Evolutionary conservation across 2,888 invertebrate species (phyloP).

Genomic region (Sturmia bella): DNA sequence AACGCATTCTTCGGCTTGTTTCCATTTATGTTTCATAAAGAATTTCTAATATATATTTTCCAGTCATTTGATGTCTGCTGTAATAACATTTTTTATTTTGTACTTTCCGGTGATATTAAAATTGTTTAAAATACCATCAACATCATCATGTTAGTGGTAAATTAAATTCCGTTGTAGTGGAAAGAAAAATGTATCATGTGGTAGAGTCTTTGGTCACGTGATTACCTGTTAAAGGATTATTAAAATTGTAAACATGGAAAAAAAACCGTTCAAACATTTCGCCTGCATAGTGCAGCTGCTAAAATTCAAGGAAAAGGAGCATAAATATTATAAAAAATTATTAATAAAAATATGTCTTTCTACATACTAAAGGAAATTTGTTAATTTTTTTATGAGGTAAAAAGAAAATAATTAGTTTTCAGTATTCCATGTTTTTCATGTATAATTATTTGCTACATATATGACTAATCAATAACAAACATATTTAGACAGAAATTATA

Average conservation of each 20-base stretch:
- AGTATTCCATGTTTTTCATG: too few relatives aligned
- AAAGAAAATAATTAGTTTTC: too few relatives aligned
- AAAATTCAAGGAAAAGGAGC: too few relatives aligned
- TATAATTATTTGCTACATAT: too few relatives aligned
- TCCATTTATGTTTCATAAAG: slow-evolving; percentile 34
- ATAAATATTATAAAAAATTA: neutral
- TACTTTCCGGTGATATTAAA: slow-evolving; percentile 31
- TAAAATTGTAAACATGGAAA: neutral
- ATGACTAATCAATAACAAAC: too few relatives aligned
- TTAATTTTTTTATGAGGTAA: too few relatives aligned
- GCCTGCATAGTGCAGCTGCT: slow-evolving; percentile 12
- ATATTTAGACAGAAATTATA: too few relatives aligned
- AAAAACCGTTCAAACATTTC: slow-evolving; percentile 18
- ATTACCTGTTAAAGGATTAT: slow-evolving; percentile 29
- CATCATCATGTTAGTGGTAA: neutral
- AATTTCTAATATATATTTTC: slow-evolving; percentile 51
- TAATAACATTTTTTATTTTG: neutral
- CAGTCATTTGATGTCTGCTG: slow-evolving; percentile 45
- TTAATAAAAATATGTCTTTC: neutral
- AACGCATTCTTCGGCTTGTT: slow-evolving; percentile 40
- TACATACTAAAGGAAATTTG: too few relatives aligned
- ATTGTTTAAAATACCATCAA: slow-evolving; percentile 29
- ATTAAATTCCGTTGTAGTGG: slow-evolving; percentile 43
- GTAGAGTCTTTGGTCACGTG: slow-evolving; percentile 52
- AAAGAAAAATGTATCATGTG: slow-evolving; percentile 23